phyloP scores from a whole-genome alignment of 2,888 invertebrate species.

The Leptopilina myrica region DNA sequence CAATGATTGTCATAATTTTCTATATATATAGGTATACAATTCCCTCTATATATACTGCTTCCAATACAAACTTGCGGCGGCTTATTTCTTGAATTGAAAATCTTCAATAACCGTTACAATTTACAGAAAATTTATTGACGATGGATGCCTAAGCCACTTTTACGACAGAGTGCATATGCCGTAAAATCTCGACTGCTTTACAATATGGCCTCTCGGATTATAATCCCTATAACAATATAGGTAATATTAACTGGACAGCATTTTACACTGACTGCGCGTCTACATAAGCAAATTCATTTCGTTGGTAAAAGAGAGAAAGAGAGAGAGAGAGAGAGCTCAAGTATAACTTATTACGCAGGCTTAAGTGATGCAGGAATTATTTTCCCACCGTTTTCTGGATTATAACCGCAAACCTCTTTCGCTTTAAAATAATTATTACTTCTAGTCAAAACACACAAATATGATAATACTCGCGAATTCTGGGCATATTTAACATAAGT shows the following conservation, averaged over 20 bases:
- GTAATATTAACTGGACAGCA: constrained; percentile 36
- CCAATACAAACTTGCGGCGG: too few relatives aligned
- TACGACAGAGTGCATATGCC: constrained; percentile 22
- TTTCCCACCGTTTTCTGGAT: constrained; percentile 63
- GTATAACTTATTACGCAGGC: constrained; percentile 52
- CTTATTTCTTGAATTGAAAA: neutral
- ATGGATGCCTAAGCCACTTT: constrained; percentile 35
- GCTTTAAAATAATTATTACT: constrained; percentile 63
- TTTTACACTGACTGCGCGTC: constrained; percentile 21
- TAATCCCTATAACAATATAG: constrained; percentile 32
- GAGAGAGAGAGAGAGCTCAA: constrained; percentile 19
- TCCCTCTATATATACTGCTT: too few relatives aligned
- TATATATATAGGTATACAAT: too few relatives aligned
- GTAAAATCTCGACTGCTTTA: constrained; percentile 30
- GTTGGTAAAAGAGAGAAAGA: neutral
- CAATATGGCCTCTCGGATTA: constrained; percentile 19
- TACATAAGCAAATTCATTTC: constrained; percentile 39
- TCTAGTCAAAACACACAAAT: constrained; percentile 28
- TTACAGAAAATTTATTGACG: constrained; percentile 34
- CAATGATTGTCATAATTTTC: too few relatives aligned
- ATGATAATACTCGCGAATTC: constrained; percentile 17
- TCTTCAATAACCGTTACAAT: constrained; percentile 6
- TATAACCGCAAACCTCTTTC: constrained; percentile 51
- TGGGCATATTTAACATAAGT: constrained; percentile 9
- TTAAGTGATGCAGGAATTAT: constrained; percentile 68